phyloP scores from a whole-genome alignment of 92 coral and sea anemone species.

The Phenganax subtilis region DNA sequence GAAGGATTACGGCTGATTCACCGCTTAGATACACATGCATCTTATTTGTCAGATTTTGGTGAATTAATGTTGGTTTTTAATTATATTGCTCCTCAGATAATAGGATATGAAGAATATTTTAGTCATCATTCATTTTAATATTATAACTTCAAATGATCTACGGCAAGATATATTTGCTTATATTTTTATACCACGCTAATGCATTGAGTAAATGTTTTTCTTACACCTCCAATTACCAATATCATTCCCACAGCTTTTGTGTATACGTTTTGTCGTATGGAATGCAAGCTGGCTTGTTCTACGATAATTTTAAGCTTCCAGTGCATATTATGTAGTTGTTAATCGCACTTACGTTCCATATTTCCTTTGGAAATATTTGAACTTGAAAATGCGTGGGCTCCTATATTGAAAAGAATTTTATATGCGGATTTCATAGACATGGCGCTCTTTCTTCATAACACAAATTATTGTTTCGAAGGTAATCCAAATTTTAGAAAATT shows the following conservation, averaged over 20 bases:
- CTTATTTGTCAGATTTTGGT: background rate
- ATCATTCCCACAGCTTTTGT: background rate
- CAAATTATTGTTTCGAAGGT: no score
- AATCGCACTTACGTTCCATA: no score
- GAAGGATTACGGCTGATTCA: background rate
- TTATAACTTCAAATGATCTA: background rate
- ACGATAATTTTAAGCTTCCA: no score
- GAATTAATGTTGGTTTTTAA: conserved; percentile 1
- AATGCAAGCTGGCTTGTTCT: background rate
- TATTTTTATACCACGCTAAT: conserved; percentile 7
- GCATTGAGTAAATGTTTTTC: conserved; percentile 12
- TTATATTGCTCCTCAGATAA: background rate
- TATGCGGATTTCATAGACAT: no score
- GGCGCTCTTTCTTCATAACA: no score
- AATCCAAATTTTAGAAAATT: no score
- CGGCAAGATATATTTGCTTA: background rate
- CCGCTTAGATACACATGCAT: background rate
- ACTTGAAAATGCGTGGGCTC: no score
- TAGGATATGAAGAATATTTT: background rate
- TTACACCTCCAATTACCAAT: background rate
- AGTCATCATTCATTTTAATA: background rate
- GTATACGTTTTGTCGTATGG: background rate
- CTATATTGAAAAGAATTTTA: no score
- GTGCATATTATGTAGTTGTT: no score
- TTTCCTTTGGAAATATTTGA: no score